Evolutionary conservation across 1,140 invertebrate genomes (phyloP), one percentile per base, ranked within the genome.

Genomic region (Acromyrmex heyeri): DNA sequence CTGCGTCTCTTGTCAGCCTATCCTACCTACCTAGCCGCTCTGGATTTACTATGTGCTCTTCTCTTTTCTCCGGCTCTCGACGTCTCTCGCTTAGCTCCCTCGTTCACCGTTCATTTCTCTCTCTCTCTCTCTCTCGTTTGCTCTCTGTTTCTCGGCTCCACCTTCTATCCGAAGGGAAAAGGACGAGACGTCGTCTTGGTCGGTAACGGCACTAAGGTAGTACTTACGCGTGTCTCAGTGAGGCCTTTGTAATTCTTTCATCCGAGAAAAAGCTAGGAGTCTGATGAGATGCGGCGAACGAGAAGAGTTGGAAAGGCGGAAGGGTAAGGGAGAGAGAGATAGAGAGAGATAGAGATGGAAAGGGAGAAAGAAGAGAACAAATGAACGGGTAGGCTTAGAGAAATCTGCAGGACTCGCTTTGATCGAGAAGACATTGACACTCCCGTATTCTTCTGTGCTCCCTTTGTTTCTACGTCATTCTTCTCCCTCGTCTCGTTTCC

Each of bases 211-310:
- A 55, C 53, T 75, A 57, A 50, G 72, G 83, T 82, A 69, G 69
- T 88, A 78, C 86, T 89, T 85, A 72, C 50, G 64, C 73, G 64
- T 87, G 69, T 88, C 77, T 76, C 75, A 62, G 44, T 21, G 30
- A 88, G 73, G 67, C 61, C 88, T 91, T 91, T 85, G 77, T 67
- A 86, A 85, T 83, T 88, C 88, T 88, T 88, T 88, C 90, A 91
- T 88, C 83, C 83, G 59, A 57, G 70, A 88, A 82, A 89, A 82
- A 87, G 86, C 53, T 75, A 78, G 53, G 69, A 83, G 79, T 73
- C 69, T 83, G 87, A 81, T 78, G 86, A 88, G 75, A 87, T 69
- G 83, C 59, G 76, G 73, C 69, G 79, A 83, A 70, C 64, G 53
- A 83, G 78, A 50, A 77, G 50, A 57, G 70, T 55, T 55, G 55